phyloP scores from a whole-genome alignment of 1,140 invertebrate genomes.

The Zaprionus kolodkinae region DNA sequence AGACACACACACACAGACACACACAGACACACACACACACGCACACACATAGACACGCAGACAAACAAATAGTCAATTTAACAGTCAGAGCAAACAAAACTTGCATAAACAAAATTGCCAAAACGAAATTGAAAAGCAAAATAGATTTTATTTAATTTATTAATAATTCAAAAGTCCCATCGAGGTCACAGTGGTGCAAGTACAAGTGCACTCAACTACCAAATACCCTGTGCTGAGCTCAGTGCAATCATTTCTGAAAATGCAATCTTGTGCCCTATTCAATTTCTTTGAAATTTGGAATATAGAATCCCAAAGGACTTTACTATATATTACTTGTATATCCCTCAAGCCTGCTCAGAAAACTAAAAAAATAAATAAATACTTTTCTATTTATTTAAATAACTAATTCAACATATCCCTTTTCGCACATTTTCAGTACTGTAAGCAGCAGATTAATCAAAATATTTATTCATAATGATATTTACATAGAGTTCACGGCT shows the following conservation, averaged over 20 bases:
- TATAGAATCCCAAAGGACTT: background rate
- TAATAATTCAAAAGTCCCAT: constrained; percentile 55
- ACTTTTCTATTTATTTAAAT: background rate
- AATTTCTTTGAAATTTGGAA: background rate
- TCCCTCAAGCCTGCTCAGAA: background rate
- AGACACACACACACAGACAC: constrained; percentile 28
- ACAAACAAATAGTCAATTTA: constrained; percentile 61
- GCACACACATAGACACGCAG: background rate
- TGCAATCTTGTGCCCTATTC: background rate
- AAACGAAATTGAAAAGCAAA: constrained; percentile 34
- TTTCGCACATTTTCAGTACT: no score
- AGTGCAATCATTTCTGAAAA: background rate
- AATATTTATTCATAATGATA: background rate
- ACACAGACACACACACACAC: constrained; percentile 25
- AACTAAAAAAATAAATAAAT: background rate
- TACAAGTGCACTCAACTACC: no score
- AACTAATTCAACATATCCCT: no score
- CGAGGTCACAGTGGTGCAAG: background rate
- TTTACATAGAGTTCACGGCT: background rate
- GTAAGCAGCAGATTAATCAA: no score
- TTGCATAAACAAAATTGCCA: constrained; percentile 45
- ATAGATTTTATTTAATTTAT: constrained; percentile 42
- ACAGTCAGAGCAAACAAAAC: constrained; percentile 40
- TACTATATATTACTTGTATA: no score
- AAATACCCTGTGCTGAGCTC: no score